Evolutionary conservation across 2,888 invertebrate genomes (phyloP), one percentile per base, ranked within the genome.

Genomic region (Meiosimyza decipiens): DNA sequence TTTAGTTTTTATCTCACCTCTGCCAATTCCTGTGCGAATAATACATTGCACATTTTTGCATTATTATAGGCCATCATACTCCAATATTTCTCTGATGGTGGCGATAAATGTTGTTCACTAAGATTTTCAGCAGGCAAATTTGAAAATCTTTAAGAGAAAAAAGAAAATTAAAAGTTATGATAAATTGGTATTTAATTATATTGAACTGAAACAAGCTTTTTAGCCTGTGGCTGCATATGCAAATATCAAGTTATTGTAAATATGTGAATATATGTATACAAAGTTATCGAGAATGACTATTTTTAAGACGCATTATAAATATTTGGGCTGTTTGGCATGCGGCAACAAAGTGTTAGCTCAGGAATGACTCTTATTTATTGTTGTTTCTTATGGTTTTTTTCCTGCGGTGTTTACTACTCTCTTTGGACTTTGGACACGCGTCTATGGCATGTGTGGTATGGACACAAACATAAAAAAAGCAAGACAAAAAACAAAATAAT

Each of bases 51-150:
- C 52, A 98, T 87, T 87, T 98, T 98, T 0, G 94, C 93, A 87
- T 95, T 92, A 83, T 97, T 97, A 86, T 98, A 98, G 1, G 95
- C 95, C 88, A 91, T 91, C 91, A 97, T 93, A 71, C 93, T 90
- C 88, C 92, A 92, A 86, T 93, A 97, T 74, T 91, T 90, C 16
- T 91, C 89, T 15, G 89, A 88, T 0, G 91, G 89, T 65, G 94
- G 93, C 4, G 95, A 93, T 71, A 97, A 88, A 77, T 88, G 89
- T 79, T 90, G 89, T 71, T 89, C 87, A 3, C 88, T 88, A 77
- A 92, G 88, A 77, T 84, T 80, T 62, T 89, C 89, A 68, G 79
- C 84, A 52, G 87, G 88, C 70, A 92, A 81, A 81, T 88, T 89
- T 40, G 90, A 87, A 82, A 89, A 91, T 82, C 91, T 86, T 71